Evolutionary conservation across 2,113 vertebrate species (phyloP).

Genomic region (Coturnix japonica): DNA sequence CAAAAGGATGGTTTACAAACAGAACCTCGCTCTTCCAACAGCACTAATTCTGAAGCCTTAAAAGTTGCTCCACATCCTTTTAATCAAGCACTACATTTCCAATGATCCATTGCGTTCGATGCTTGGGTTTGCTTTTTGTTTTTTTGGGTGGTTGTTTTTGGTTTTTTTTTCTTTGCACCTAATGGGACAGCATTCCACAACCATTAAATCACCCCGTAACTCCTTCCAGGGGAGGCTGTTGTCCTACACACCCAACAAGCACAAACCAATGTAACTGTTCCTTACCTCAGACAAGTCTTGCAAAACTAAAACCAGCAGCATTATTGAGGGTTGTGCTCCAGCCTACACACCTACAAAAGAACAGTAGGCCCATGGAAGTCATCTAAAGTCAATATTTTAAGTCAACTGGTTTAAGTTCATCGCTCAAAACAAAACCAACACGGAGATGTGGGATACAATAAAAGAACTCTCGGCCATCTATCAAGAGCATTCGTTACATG

Average conservation of each 20-base stretch:
- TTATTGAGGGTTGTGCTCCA: background rate
- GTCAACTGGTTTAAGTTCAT: background rate
- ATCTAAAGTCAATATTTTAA: constrained; percentile 32
- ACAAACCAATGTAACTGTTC: background rate
- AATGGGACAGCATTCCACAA: constrained; percentile 59
- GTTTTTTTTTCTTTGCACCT: background rate
- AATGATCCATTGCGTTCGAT: background rate
- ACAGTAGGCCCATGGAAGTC: background rate
- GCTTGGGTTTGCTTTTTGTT: background rate
- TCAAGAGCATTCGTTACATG: background rate
- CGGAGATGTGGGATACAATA: background rate
- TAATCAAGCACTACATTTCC: background rate
- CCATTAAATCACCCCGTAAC: constrained; percentile 56
- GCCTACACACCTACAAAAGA: background rate
- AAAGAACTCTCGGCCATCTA: background rate
- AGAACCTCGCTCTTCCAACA: background rate
- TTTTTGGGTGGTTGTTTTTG: too few relatives aligned
- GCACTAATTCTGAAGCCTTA: background rate
- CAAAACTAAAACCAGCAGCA: background rate
- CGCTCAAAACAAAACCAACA: background rate
- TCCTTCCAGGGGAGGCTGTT: background rate
- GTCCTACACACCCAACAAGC: constrained; percentile 30
- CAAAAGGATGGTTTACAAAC: background rate
- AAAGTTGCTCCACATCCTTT: background rate
- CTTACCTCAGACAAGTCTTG: background rate